Conservation (phyloP, 2,888 invertebrate species). For the Hedya salicella region DNA sequence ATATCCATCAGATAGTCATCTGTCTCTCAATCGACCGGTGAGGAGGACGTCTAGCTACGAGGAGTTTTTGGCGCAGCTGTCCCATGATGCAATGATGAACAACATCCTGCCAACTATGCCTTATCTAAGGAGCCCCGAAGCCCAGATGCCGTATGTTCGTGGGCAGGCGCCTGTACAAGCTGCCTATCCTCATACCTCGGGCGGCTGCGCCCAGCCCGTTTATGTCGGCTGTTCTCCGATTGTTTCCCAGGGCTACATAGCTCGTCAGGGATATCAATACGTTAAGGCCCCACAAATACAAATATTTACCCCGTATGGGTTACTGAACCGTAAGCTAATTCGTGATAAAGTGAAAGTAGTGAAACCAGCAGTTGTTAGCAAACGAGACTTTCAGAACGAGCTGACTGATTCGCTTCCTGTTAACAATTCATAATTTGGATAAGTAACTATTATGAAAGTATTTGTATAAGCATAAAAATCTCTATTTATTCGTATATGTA, state of each 20-base stretch:
- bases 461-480: too few relatives aligned
- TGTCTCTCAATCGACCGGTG: slow-evolving; percentile 36
- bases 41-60: slow-evolving; percentile 52
- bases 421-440: slow-evolving; percentile 27
- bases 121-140: slow-evolving; percentile 52
- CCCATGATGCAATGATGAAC: slow-evolving; percentile 66
- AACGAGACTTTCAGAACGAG: not conserved
- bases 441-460: too few relatives aligned
- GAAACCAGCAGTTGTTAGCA: not conserved
- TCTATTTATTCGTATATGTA: too few relatives aligned
- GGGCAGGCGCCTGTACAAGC: slow-evolving; percentile 47
- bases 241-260: slow-evolving; percentile 51
- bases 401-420: not conserved
- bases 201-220: slow-evolving; percentile 59
- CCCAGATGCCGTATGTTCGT: slow-evolving; percentile 16
- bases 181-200: slow-evolving; percentile 48
- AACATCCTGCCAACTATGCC: slow-evolving; percentile 77
- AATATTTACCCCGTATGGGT: not conserved
- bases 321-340: slow-evolving; percentile 8
- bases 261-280: slow-evolving; percentile 6
- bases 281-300: not conserved
- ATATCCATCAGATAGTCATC: slow-evolving; percentile 15
- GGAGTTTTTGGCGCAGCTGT: slow-evolving; percentile 61
- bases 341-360: not conserved
- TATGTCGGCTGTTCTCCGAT: slow-evolving; percentile 63